Evolutionary conservation across 1,140 invertebrate species (phyloP).

Genomic region (Choristoneura fumiferana): DNA sequence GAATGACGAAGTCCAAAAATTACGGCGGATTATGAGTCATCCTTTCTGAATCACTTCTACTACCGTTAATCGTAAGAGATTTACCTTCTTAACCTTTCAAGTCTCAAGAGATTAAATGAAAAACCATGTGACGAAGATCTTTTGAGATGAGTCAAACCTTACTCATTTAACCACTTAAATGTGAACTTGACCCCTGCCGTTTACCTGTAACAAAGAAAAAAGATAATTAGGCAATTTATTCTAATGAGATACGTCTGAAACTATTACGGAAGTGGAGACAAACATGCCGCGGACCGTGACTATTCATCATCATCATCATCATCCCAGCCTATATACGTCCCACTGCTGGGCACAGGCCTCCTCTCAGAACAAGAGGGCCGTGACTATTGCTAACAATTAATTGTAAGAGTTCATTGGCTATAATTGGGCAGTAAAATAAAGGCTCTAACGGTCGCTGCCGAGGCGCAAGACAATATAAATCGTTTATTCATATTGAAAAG

Average conservation of each 20-base stretch:
- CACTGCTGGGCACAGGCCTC: no score
- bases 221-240: slow-evolving; percentile 11
- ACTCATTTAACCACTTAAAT: background rate
- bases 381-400: no score
- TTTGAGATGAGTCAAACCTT: slow-evolving; percentile 12
- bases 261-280: background rate
- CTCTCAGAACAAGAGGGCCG: no score
- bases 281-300: background rate
- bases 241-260: background rate
- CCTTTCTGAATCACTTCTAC: slow-evolving; percentile 3
- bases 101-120: background rate
- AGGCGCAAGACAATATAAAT: no score
- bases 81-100: background rate
- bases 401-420: no score
- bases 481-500: no score
- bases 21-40: slow-evolving; percentile 1
- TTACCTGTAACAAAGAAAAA: slow-evolving; percentile 11
- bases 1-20: slow-evolving; percentile 8
- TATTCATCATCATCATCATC: background rate
- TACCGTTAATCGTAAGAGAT: background rate
- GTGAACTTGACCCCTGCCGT: background rate
- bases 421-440: no score
- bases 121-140: background rate
- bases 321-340: no score
- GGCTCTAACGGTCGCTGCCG: no score